Base-by-base conservation (phyloP, 2,113 vertebrate species). In the Tautogolabrus adspersus region DNA sequence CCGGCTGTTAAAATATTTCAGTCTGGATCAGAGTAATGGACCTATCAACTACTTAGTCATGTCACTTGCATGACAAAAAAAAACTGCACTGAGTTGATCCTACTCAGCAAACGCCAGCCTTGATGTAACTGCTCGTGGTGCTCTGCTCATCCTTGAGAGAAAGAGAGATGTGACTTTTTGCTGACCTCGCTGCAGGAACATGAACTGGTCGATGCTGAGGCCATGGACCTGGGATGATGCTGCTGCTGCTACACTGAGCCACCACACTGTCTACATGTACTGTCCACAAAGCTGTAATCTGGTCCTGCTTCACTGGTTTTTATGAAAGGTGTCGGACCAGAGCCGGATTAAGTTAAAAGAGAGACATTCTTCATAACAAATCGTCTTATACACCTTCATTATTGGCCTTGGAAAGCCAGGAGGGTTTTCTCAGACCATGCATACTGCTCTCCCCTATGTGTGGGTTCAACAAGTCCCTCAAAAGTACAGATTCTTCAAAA, bases 111-210 rank as follows among this genome's bases (percentile, higher is more conserved):
- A 69, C n/a, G 16, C 22, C 5, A 9, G 15, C 19, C 47, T 60
- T 9, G n/a, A 23, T 49, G 57, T 56, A 13, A 21, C 61, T 67
- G 62, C 56, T 18, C 16, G 7, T 56, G 26, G n/a, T 61, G 47
- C 55, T 70, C 44, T 21, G n/a, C 40, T 61, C 58, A 21, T 54
- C 67, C 30, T 46, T 23, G 56, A 34, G 72, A 71, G 44, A 34
- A 76, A 66, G 44, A 66, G 38, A 46, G 18, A 75, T 26, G 40
- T 63, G 73, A 63, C 76, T 72, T 42, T 56, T 6, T 22, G 30
- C n/a, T 65, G 69, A 82, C 70, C 83, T 72, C 52, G 19, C 49
- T 18, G 60, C 40, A 55, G 34, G 6, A 63, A 72, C 79, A 72
- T 44, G 59, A 54, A 54, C 66, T 19, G 60, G 60, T 66, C 8